These are phyloP conservation scores for Poecile montanus DNA, from an alignment of 2,797 vertebrate genomes.

Conservation along the genomic window DNA sequence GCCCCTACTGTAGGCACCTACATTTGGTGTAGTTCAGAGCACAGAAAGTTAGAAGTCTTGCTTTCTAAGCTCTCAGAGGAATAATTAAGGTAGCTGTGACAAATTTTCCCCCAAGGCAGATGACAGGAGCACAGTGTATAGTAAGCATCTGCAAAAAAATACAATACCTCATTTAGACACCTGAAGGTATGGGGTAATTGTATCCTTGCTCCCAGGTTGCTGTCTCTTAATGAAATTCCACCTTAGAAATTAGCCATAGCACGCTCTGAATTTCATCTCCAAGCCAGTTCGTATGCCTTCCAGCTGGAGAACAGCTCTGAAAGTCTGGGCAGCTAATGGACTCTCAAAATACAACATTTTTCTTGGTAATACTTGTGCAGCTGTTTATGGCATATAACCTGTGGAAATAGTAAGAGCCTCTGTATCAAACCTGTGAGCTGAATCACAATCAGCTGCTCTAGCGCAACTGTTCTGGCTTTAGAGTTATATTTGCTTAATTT, in stretches of 20 bases:
- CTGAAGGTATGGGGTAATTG: background rate
- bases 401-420: background rate
- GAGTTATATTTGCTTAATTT: background rate
- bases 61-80: background rate
- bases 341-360: background rate
- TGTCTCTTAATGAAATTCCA: background rate
- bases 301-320: background rate
- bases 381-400: background rate
- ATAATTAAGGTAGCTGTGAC: background rate
- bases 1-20: background rate
- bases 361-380: background rate
- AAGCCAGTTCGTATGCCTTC: background rate
- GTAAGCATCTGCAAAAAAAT: background rate
- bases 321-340: background rate
- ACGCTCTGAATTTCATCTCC: background rate
- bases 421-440: background rate
- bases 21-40: background rate
- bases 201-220: background rate
- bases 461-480: background rate
- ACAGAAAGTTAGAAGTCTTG: background rate
- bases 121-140: background rate
- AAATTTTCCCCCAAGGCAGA: background rate
- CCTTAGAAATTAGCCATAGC: background rate
- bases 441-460: background rate
- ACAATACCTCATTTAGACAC: background rate